phyloP scores from a whole-genome alignment of 1,140 invertebrate genomes.

The Sycophaga agraensis region DNA sequence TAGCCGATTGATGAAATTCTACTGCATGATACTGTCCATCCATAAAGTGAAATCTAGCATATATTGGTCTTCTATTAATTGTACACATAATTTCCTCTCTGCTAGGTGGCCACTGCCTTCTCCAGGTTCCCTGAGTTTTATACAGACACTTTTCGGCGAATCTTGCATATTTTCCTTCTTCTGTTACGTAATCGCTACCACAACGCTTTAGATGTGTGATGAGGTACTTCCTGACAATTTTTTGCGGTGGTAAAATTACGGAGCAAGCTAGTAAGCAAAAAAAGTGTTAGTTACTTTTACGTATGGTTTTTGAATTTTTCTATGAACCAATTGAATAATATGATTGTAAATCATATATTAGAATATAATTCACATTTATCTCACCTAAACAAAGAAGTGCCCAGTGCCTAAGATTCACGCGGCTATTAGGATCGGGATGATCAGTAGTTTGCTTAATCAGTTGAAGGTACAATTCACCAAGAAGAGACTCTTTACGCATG shows the following conservation, averaged over 20 bases:
- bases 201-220: conserved; percentile 87
- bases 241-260: conserved; percentile 81
- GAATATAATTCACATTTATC: too few species aligned
- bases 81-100: conserved; percentile 91
- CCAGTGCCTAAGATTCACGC: conserved; percentile 89
- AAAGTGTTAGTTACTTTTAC: background rate
- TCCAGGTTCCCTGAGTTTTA: conserved; percentile 81
- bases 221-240: conserved; percentile 83
- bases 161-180: conserved; percentile 92
- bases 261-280: conserved; percentile 65
- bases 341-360: background rate
- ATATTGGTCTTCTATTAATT: conserved; percentile 85
- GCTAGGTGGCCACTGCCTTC: conserved; percentile 89
- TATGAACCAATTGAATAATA: background rate
- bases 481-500: conserved; percentile 82
- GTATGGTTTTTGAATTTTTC: background rate
- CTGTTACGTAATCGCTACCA: conserved; percentile 83
- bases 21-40: conserved; percentile 93
- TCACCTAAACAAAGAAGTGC: conserved; percentile 77
- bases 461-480: conserved; percentile 91
- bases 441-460: conserved; percentile 94
- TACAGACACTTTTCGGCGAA: conserved; percentile 90
- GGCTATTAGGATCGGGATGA: conserved; percentile 85
- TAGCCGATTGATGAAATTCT: conserved; percentile 92
- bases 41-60: conserved; percentile 89